Conservation (phyloP, 92 coral and sea anemone species). For the Epizoanthus fatuus region DNA sequence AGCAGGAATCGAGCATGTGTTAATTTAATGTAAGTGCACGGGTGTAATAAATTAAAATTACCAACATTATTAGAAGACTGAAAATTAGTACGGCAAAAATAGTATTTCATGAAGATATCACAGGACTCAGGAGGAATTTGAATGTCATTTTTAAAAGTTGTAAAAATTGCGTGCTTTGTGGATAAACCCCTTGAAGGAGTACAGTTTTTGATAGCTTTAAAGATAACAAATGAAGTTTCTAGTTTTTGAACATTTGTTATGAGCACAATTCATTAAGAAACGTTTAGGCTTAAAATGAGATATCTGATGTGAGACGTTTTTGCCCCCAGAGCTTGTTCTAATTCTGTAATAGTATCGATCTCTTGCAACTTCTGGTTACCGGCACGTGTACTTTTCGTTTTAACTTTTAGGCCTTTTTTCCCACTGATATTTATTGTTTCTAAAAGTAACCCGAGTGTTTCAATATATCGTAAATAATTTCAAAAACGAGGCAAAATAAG, state of each 20-base stretch:
- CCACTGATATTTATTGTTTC: slow-evolving; percentile 11
- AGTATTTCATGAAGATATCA: background rate
- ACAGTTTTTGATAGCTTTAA: slow-evolving; percentile 18
- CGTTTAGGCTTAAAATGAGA: slow-evolving; percentile 9
- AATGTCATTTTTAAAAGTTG: background rate
- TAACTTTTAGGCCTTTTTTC: slow-evolving; percentile 11
- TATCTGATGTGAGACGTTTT: slow-evolving; percentile 16
- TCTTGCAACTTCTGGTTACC: slow-evolving; percentile 8
- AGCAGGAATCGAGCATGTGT: slow-evolving; percentile 1
- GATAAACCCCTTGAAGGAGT: slow-evolving; percentile 9
- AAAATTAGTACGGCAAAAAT: background rate
- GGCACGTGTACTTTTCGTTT: slow-evolving; percentile 6
- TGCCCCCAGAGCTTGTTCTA: slow-evolving; percentile 13
- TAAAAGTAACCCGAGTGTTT: slow-evolving; percentile 13
- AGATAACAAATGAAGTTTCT: slow-evolving; percentile 8
- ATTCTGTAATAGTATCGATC: slow-evolving; percentile 8
- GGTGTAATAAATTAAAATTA: slow-evolving; percentile 19
- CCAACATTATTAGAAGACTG: slow-evolving; percentile 3
- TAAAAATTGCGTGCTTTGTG: slow-evolving; percentile 20
- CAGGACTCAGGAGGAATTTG: background rate
- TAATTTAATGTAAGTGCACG: too few relatives aligned
- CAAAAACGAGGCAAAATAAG: slow-evolving; percentile 11
- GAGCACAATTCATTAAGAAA: slow-evolving; percentile 14
- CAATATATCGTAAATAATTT: slow-evolving; percentile 5
- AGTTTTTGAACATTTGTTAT: slow-evolving; percentile 9